phyloP scores from a whole-genome alignment of 2,113 vertebrate genomes.

The rabbit (Oryctolagus cuniculus) region DNA sequence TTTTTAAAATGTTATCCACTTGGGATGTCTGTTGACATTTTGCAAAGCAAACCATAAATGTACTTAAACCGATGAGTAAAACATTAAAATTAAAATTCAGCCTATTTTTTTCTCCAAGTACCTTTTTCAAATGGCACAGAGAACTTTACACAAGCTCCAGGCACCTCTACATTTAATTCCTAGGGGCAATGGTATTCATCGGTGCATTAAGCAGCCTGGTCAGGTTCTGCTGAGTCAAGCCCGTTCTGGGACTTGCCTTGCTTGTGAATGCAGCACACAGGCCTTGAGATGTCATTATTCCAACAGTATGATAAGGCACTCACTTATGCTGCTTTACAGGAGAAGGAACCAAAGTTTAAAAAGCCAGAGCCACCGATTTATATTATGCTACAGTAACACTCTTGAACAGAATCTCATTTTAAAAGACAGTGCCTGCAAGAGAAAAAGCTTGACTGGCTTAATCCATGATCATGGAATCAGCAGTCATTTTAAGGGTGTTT shows the following conservation, averaged over 20 bases:
- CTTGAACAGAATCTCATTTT: conserved; percentile 47
- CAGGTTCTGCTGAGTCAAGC: conserved; percentile 83
- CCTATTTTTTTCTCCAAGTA: conserved; percentile 67
- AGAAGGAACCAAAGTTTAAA: conserved; percentile 69
- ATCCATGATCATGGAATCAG: not conserved
- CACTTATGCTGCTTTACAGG: conserved; percentile 42
- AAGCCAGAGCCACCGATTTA: conserved; percentile 54
- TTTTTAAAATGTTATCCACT: conserved; percentile 79
- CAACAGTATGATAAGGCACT: not conserved
- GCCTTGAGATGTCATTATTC: conserved; percentile 76
- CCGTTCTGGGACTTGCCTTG: conserved; percentile 46
- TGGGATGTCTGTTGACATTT: conserved; percentile 79
- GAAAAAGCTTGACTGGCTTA: conserved; percentile 7
- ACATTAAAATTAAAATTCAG: conserved; percentile 83
- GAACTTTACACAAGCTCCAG: conserved; percentile 81
- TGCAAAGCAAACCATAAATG: conserved; percentile 78
- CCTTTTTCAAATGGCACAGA: conserved; percentile 82
- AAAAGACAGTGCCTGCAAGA: conserved; percentile 60
- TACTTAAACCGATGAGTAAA: conserved; percentile 81
- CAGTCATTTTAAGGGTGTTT: not conserved
- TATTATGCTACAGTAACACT: conserved; percentile 16
- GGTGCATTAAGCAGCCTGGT: conserved; percentile 63
- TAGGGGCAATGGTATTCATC: conserved; percentile 71
- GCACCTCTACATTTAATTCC: conserved; percentile 77
- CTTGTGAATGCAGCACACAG: conserved; percentile 38